phyloP scores from a whole-genome alignment of 1,140 invertebrate genomes.

The Drosophila lowei region DNA sequence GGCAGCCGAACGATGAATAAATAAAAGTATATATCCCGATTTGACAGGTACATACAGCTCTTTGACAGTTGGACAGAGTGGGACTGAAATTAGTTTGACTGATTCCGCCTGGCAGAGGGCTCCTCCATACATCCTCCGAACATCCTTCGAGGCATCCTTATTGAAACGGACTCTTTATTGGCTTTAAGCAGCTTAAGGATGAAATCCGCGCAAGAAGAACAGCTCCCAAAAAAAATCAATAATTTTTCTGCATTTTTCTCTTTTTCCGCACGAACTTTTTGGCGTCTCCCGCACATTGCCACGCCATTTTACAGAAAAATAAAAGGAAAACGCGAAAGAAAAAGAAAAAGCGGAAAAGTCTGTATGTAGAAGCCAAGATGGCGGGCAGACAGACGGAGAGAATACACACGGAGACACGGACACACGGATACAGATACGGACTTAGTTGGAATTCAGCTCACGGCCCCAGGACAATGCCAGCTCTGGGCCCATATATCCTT shows the following conservation, averaged over 20 bases:
- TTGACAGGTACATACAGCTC: conserved; percentile 59
- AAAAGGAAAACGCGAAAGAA: not conserved
- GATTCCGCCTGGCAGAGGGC: conserved; percentile 29
- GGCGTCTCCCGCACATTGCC: conserved; percentile 48
- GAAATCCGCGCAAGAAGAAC: not conserved
- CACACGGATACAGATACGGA: not conserved
- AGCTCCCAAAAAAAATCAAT: conserved; percentile 59
- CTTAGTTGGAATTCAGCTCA: conserved; percentile 64
- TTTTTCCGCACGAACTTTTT: conserved; percentile 31
- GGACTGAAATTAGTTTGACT: conserved; percentile 40
- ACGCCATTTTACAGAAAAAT: conserved; percentile 63
- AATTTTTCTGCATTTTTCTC: conserved; percentile 39
- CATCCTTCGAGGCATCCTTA: conserved; percentile 1
- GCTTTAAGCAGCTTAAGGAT: conserved; percentile 23
- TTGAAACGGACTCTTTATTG: too few species aligned
- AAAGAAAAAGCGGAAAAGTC: conserved; percentile 17
- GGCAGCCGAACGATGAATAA: conserved; percentile 67
- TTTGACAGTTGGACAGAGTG: conserved; percentile 60
- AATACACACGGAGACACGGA: conserved; percentile 1
- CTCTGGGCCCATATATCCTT: conserved; percentile 78
- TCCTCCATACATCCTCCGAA: not conserved
- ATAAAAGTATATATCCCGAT: conserved; percentile 57
- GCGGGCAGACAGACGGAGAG: conserved; percentile 53
- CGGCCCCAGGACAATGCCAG: conserved; percentile 68
- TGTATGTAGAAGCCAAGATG: conserved; percentile 57